Evolutionary conservation across 2,888 invertebrate genomes (phyloP), one percentile per base, ranked within the genome.

Genomic region (Lamproptera curius): DNA sequence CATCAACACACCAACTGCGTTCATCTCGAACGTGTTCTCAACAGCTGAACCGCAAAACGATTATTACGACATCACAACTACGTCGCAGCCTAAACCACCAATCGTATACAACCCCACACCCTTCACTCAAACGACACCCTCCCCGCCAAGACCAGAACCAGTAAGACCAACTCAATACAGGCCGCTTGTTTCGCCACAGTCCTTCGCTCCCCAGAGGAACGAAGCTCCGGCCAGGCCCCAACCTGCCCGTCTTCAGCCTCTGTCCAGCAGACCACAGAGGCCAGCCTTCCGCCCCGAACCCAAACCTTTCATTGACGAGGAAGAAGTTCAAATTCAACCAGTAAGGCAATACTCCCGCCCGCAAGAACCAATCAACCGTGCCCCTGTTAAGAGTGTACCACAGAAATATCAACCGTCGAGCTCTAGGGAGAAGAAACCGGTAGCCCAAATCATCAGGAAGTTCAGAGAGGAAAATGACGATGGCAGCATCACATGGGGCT

Each of bases 401-500:
- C 88, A 87, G 56, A 88, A 87, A 53, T 81, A 83, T 55, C 67
- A 71, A 46, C 76, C 71, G 53, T 80, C 71, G 13, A 67, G 77
- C 58, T 67, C 67, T n/a, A 76, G 88, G 37, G 88, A 87, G 42
- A 92, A 89, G 70, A 93, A 92, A 57, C 93, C 93, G 0, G 93
- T 93, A 0, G 92, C 93, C 16, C 93, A 93, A 75, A 92, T 91
- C 52, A 80, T 91, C 55, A 87, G 91, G 45, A 91, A 91, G 67
- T 95, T 91, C 82, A 91, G 93, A 42, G 94, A 94, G 35, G 95
- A 95, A 71, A 94, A 95, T 65, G 88, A 90, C 16, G 94, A 94
- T 59, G 94, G 94, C 33, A 95, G 93, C 67, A 95, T 95, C 61
- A 93, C 93, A 0, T 95, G 95, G 95, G 95, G 95, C 40, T 95